Conservation (phyloP, 2,113 vertebrate genomes). For the Platysternon megacephalum region DNA sequence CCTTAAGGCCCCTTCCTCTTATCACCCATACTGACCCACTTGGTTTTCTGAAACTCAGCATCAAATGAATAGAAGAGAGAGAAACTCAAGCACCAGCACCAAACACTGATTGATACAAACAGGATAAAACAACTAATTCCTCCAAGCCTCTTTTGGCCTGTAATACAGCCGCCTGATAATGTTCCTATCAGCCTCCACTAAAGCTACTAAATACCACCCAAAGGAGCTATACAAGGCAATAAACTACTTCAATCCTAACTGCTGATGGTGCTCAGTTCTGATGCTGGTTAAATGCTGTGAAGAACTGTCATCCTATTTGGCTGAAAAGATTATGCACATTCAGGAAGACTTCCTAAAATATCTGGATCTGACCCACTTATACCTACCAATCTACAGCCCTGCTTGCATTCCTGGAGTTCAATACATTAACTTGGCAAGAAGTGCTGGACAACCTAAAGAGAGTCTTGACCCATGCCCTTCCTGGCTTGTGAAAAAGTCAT, state of each 20-base stretch:
- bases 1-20: too few relatives aligned
- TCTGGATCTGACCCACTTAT: not conserved
- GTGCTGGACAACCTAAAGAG: not conserved
- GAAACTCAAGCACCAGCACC: not conserved
- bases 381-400: not conserved
- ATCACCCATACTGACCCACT: not conserved
- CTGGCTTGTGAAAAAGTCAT: not conserved
- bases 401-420: not conserved
- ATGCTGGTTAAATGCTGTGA: not conserved
- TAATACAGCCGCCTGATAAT: too few relatives aligned
- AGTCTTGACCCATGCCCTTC: not conserved
- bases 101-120: not conserved
- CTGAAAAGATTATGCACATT: not conserved
- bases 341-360: not conserved
- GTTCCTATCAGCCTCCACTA: not conserved
- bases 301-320: not conserved
- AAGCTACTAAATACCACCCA: not conserved
- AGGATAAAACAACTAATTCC: not conserved
- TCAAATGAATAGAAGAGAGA: not conserved
- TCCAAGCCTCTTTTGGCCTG: not conserved
- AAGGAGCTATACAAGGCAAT: not conserved
- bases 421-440: not conserved
- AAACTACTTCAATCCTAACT: not conserved
- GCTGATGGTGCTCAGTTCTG: not conserved
- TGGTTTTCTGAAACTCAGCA: not conserved